Percentiles rank a stretch among this genome's conserved stretches.
These are phyloP conservation scores for Rafetus swinhoei DNA, from an alignment of 2,113 vertebrate species.

Conservation along the genomic window DNA sequence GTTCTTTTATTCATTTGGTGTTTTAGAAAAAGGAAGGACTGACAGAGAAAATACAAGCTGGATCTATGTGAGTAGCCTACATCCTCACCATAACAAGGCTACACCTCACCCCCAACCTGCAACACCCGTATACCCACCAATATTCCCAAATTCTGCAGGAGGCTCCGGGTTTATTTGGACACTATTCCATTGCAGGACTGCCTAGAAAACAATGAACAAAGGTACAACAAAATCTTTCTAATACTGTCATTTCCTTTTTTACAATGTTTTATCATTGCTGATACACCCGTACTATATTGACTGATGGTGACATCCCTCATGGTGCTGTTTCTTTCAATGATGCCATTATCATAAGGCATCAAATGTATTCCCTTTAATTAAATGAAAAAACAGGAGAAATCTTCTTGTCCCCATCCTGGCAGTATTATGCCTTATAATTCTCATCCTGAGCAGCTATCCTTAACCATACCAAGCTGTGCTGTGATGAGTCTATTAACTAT, in stretches of 20 bases:
- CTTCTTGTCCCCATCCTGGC: background rate
- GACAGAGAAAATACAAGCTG: background rate
- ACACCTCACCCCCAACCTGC: background rate
- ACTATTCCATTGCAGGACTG: slow-evolving; percentile 27
- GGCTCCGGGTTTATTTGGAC: background rate
- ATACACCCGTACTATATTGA: background rate
- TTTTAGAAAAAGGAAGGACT: background rate
- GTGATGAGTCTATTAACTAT: background rate
- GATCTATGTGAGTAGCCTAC: background rate
- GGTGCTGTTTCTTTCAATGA: slow-evolving; percentile 3
- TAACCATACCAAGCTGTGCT: background rate
- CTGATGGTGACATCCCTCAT: background rate
- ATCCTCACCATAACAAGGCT: background rate
- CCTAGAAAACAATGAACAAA: background rate
- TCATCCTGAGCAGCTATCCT: background rate
- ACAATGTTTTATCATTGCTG: background rate
- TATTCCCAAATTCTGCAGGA: background rate
- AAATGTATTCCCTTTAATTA: background rate
- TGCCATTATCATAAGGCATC: background rate
- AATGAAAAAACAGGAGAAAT: background rate
- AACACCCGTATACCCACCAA: background rate
- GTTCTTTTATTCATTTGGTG: background rate
- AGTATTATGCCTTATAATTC: background rate
- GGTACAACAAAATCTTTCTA: background rate
- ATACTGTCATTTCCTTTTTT: background rate